phyloP scores from a whole-genome alignment of 2,888 invertebrate genomes.

The Isotomurus palustris region DNA sequence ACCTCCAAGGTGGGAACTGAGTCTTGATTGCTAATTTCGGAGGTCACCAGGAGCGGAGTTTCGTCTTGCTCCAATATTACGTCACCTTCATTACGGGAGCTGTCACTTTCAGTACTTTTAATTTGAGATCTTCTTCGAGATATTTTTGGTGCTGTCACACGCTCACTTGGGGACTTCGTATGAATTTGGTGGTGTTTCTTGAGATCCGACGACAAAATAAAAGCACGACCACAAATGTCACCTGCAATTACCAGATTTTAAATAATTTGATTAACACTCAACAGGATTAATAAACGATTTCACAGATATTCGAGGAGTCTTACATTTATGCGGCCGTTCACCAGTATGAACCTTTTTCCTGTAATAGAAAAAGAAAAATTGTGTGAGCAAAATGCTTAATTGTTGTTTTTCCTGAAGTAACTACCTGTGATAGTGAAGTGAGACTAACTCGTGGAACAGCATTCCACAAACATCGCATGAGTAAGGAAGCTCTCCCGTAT shows the following conservation, averaged over 20 bases:
- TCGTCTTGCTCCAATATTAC: too few species aligned
- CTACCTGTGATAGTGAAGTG: conserved; percentile 44
- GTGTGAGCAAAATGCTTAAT: neutral
- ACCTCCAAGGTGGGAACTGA: too few species aligned
- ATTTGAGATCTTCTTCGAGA: neutral
- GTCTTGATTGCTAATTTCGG: too few species aligned
- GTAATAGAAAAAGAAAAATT: conserved; percentile 2
- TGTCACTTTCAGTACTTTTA: neutral
- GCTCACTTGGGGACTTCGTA: neutral
- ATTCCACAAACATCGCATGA: conserved; percentile 39
- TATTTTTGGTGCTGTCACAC: neutral
- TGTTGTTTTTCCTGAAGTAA: too few species aligned
- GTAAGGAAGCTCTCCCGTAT: conserved; percentile 38
- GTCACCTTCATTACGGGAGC: too few species aligned
- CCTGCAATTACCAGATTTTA: neutral
- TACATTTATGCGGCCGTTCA: conserved; percentile 43
- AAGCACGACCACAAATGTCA: conserved; percentile 33
- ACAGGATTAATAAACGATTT: neutral
- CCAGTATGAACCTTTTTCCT: conserved; percentile 46
- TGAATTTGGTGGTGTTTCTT: conserved; percentile 38
- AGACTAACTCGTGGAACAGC: conserved; percentile 45
- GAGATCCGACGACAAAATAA: conserved; percentile 44
- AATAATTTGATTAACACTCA: neutral
- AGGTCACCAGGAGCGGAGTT: too few species aligned
- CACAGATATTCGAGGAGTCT: conserved; percentile 7